Evolutionary conservation across 2,113 vertebrate genomes (phyloP).

Genomic region (Platichthys stellatus): DNA sequence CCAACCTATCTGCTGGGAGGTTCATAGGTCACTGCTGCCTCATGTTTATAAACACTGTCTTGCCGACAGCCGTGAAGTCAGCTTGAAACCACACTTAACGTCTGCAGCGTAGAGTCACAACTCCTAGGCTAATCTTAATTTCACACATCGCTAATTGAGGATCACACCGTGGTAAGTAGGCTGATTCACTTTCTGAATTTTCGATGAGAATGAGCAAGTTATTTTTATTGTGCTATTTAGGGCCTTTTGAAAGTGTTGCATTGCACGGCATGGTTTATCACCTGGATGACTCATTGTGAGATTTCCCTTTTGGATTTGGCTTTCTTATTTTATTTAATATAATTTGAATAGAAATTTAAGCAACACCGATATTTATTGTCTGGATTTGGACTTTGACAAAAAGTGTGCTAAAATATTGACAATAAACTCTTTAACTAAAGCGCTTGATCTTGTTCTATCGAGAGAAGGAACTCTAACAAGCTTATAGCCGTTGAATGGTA

Average conservation of each 20-base stretch:
- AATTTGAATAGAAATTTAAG: neutral
- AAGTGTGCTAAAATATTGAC: neutral
- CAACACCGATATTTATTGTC: neutral
- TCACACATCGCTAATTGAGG: constrained; percentile 40
- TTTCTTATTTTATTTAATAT: neutral
- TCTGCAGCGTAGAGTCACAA: constrained; percentile 49
- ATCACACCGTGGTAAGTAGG: constrained; percentile 64
- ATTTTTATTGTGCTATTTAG: neutral
- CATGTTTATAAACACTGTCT: constrained; percentile 81
- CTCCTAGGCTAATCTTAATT: constrained; percentile 37
- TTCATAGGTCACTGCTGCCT: constrained; percentile 81
- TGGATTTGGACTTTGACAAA: constrained; percentile 4
- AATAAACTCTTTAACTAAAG: neutral
- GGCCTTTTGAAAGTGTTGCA: neutral
- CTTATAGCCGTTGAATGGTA: constrained; percentile 30
- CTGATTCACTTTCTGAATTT: neutral
- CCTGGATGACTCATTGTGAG: neutral
- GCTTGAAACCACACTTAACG: constrained; percentile 57
- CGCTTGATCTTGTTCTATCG: neutral
- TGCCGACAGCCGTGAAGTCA: constrained; percentile 47
- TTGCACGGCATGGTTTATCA: neutral
- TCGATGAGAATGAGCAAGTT: neutral
- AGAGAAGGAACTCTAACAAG: neutral
- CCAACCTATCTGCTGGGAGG: constrained; percentile 71
- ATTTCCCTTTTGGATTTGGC: neutral